Base-by-base conservation (phyloP, 2,113 vertebrate species). In the Neodon shergylaensis region DNA sequence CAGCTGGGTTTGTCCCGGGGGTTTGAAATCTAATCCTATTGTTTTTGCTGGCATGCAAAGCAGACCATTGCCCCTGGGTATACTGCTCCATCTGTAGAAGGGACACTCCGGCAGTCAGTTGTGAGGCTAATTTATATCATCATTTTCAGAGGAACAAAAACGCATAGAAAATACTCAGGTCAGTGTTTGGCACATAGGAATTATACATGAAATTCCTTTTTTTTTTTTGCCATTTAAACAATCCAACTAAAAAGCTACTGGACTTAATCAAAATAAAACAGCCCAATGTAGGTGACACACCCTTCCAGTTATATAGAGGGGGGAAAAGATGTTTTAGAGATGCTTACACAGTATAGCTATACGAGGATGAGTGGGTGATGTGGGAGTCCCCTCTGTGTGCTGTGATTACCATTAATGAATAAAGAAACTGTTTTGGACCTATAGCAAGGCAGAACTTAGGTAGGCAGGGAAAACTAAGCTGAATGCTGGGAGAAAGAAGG, bases 91-190 rank as follows among this genome's bases (percentile, higher is more conserved):
- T 78, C 47, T 94, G 19, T 79, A 88, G 92, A 88, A 92, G 47
- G 26, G 13, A 58, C 12, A 47, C 17, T 44, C 84, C 10, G 70
- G 47, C 17, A 77, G 31, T n/a, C n/a, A 77, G 31, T n/a, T 24
- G 22, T 36, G 12, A 54, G 77, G 66, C 31, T 95, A 72, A 83
- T 36, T 88, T 66, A 78, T 36, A 77, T 44, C 90, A 68, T 77
- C 42, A 76, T 79, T 91, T 66, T 88, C 74, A 92, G 76, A 31
- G 47, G 76, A 70, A 39, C 13, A 93, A 94, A 94, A 31, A 16
- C 33, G 58, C 44, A 52, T 36, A 22, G 68, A 47, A 79, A 95
- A 92, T 31, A 78, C 28, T 96, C 78, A 74, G 13, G 3, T 94
- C 8, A 95, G 21, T 44, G 16, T 4, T 28, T 39, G 33, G 10